Conservation (phyloP, 2,797 vertebrate genomes). For the Eulemur rubriventer region DNA sequence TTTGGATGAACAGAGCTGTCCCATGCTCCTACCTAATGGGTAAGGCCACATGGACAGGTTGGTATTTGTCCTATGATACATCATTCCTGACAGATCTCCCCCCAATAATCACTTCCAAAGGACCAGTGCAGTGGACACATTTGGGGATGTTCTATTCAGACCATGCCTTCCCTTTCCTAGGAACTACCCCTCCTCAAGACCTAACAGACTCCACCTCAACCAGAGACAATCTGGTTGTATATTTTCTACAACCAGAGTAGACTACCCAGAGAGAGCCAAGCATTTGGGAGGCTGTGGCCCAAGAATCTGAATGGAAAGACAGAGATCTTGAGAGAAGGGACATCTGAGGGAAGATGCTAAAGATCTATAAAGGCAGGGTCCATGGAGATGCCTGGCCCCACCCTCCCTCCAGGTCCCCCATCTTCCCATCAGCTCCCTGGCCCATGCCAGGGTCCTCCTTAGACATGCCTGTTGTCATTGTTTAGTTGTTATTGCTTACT, state of each 20-base stretch:
- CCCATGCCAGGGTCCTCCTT: too few relatives aligned
- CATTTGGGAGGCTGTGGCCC: neutral
- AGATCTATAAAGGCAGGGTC: accelerated
- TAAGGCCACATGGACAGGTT: neutral
- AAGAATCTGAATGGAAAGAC: neutral
- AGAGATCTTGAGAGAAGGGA: neutral
- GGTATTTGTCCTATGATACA: neutral
- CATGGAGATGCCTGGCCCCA: neutral
- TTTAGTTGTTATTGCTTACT: neutral
- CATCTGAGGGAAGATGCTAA: too few relatives aligned
- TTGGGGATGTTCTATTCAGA: neutral
- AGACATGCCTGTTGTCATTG: neutral
- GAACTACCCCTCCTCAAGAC: neutral
- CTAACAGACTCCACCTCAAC: neutral
- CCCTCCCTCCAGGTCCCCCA: accelerated
- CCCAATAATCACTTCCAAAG: neutral
- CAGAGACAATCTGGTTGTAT: neutral
- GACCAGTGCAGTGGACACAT: too few relatives aligned
- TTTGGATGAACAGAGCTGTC: neutral
- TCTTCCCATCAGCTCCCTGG: neutral
- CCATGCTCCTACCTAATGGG: neutral
- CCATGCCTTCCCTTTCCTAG: neutral
- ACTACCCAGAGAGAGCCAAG: neutral
- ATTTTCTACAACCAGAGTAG: neutral
- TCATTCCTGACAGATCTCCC: neutral